A percentile compares a stretch with the other conserved stretches of the same genome.
Evolutionary conservation across 2,888 invertebrate genomes (phyloP).

Genomic region (Poecilus cupreus): DNA sequence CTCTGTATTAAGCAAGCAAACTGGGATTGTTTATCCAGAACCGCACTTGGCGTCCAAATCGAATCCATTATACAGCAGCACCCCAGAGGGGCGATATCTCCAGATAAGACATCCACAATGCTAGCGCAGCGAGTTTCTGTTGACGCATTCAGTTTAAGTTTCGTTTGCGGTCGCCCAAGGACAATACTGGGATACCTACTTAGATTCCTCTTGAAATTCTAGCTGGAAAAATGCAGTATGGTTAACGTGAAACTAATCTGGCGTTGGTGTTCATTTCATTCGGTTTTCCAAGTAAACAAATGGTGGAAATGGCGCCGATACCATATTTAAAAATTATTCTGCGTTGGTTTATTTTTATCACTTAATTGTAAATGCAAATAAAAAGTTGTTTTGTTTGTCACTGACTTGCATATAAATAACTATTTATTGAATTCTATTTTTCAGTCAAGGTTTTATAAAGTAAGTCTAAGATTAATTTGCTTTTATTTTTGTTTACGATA

Average conservation of each 20-base stretch:
- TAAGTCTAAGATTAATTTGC: no score
- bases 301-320: neutral
- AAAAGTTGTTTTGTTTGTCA: constrained; percentile 54
- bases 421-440: constrained; percentile 47
- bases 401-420: constrained; percentile 56
- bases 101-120: neutral
- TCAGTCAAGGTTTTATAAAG: constrained; percentile 54
- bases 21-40: constrained; percentile 35
- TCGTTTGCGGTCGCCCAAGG: constrained; percentile 9
- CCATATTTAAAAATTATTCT: constrained; percentile 15
- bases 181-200: constrained; percentile 27
- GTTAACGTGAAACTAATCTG: constrained; percentile 28
- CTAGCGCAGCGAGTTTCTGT: neutral
- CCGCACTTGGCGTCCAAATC: constrained; percentile 42
- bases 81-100: neutral
- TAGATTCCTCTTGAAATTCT: constrained; percentile 28
- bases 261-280: constrained; percentile 34
- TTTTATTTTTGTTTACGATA: no score
- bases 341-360: constrained; percentile 52
- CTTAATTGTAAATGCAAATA: constrained; percentile 58
- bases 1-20: constrained; percentile 19
- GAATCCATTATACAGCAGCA: constrained; percentile 39
- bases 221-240: neutral
- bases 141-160: constrained; percentile 2
- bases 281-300: constrained; percentile 15